Percentiles rank a stretch among this genome's conserved stretches.
Conservation (phyloP, 2,113 vertebrate species). For the Sander lucioperca region DNA sequence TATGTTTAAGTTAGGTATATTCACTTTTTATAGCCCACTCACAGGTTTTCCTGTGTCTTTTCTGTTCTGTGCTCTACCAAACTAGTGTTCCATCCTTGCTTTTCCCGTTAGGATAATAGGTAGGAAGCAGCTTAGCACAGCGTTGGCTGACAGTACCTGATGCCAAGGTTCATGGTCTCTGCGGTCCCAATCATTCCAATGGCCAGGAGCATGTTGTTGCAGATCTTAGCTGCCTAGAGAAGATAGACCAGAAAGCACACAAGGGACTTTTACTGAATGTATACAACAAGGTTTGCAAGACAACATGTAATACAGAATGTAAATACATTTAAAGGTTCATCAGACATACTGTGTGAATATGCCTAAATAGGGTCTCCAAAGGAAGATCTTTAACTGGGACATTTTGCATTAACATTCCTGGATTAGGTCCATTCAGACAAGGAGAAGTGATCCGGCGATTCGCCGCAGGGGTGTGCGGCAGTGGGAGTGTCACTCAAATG, state of each 20-base stretch:
- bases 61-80: background rate
- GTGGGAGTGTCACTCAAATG: no score
- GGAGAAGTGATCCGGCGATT: no score
- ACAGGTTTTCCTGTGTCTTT: background rate
- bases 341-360: conserved; percentile 5
- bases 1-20: background rate
- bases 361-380: background rate
- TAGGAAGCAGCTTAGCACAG: background rate
- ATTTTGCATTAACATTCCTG: background rate
- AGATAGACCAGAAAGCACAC: conserved; percentile 47
- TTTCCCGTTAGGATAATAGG: background rate
- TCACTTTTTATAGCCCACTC: background rate
- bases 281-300: conserved; percentile 8
- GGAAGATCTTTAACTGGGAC: background rate
- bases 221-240: conserved; percentile 93
- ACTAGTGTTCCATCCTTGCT: background rate
- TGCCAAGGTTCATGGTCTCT: conserved; percentile 97
- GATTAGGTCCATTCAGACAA: background rate
- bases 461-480: no score
- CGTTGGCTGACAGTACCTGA: conserved; percentile 85
- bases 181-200: conserved; percentile 97
- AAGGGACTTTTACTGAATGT: conserved; percentile 1
- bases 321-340: background rate
- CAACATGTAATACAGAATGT: background rate
- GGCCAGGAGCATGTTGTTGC: conserved; percentile 97